Evolutionary conservation across 2,113 vertebrate species (phyloP), one percentile per base, ranked within the genome.

Genomic region (Dipodomys ordii): DNA sequence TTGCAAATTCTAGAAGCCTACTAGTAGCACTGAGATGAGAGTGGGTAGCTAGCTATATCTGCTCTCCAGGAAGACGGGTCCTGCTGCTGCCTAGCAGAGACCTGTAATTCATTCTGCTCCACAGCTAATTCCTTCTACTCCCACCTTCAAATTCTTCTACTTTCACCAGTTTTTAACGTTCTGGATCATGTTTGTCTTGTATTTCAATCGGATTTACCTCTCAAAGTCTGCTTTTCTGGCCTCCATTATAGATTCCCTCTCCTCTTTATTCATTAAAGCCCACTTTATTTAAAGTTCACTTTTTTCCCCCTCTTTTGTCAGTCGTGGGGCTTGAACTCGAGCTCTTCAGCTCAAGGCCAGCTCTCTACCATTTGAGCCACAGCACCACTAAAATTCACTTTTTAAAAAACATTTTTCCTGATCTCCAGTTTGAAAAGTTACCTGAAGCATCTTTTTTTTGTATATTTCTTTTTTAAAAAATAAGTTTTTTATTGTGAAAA

Each of bases 161-260:
- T 69, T 68, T 81, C 76, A 2, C 57, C 12, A 78, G n/a, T 82
- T 87, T 69, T 87, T 39, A 60, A 60, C 27, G 81, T 79, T 65
- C 32, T 27, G 60, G 67, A 71, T 83, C 9, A 49, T 57, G 20
- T 83, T 96, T 79, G 79, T 72, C n/a, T 1, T 64, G 62, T 83
- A 23, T 89, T 92, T 87, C 68, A 39, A 28, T 65, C 84, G 62
- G 71, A 72, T 80, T 84, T 67, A 28, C 39, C 32, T 87, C 27
- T 22, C 1, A 20, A 77, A 84, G 6, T 62, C 25, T 82, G 64
- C 65, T 87, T 23, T 79, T 92, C 89, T 79, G 30, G 62, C 39
- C 44, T 87, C n/a, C 83, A 79, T 20, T 39, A 5, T 84, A 11
- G 7, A 28, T 86, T 88, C 64, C 9, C 12, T 30, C n/a, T 25